Evolutionary conservation across 2,113 vertebrate species (phyloP).

Genomic region (Dipodomys ordii): DNA sequence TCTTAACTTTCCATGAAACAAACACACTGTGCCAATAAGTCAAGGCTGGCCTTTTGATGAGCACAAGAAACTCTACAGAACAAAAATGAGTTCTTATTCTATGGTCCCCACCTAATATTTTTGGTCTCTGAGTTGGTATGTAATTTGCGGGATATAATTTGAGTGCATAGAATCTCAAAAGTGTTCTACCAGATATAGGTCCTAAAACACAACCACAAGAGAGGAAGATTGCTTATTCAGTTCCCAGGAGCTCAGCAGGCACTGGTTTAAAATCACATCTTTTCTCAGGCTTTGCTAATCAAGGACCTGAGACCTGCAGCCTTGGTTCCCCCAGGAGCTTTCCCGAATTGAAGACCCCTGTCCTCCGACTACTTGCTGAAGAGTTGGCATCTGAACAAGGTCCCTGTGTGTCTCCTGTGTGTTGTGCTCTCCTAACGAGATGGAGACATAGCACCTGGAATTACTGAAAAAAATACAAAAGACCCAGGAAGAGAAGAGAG

Average conservation of each 20-base stretch:
- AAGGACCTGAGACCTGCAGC: neutral
- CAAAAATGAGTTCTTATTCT: neutral
- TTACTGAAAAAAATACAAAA: neutral
- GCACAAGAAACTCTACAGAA: neutral
- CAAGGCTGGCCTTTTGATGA: conserved; percentile 4
- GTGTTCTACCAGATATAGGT: neutral
- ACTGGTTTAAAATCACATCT: neutral
- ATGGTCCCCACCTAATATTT: neutral
- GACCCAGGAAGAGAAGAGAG: neutral
- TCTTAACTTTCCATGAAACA: neutral
- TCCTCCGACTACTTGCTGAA: neutral
- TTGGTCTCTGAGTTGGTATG: neutral
- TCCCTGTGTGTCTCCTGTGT: neutral
- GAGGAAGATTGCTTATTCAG: neutral
- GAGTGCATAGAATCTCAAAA: neutral
- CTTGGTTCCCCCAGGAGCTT: neutral
- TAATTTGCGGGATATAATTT: neutral
- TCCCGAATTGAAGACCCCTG: neutral
- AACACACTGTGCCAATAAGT: neutral
- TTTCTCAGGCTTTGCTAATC: neutral
- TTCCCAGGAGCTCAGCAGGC: neutral
- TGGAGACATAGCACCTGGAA: neutral
- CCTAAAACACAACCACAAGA: too few relatives aligned
- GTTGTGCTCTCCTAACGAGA: neutral
- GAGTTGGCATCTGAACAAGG: neutral